Conservation (phyloP, 2,888 invertebrate genomes). For the Hypsopygia costalis region DNA sequence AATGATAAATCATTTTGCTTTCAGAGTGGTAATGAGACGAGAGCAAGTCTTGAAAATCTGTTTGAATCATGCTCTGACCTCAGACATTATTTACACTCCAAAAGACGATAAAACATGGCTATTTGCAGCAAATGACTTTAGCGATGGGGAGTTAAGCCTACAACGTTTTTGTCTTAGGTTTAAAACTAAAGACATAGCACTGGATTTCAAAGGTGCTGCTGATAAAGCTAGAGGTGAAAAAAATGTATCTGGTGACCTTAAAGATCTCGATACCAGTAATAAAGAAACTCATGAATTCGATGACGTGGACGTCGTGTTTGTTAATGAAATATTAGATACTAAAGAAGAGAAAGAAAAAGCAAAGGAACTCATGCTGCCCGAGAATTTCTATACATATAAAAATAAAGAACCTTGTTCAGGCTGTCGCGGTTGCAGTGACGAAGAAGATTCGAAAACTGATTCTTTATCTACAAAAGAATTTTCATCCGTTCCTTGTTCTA, state of each 20-base stretch:
- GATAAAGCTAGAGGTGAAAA: slow-evolving; percentile 78
- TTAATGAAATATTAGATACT: slow-evolving; percentile 83
- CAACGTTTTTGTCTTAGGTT: slow-evolving; percentile 91
- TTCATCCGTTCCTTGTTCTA: slow-evolving; percentile 25
- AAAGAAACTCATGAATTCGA: slow-evolving; percentile 36
- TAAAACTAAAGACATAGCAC: slow-evolving; percentile 88
- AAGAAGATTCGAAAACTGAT: slow-evolving; percentile 27
- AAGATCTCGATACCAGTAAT: slow-evolving; percentile 17
- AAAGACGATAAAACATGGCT: slow-evolving; percentile 93
- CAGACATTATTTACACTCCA: slow-evolving; percentile 83
- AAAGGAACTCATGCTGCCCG: slow-evolving; percentile 83
- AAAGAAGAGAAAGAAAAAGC: slow-evolving; percentile 84
- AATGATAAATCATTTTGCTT: too few species aligned
- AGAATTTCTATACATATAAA: slow-evolving; percentile 87
- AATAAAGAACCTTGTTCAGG: slow-evolving; percentile 84
- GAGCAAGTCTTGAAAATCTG: slow-evolving; percentile 94
- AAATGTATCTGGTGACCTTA: slow-evolving; percentile 12
- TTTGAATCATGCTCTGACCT: slow-evolving; percentile 88
- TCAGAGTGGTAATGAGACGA: slow-evolving; percentile 93
- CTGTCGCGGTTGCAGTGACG: slow-evolving; percentile 86
- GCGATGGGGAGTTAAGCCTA: slow-evolving; percentile 88
- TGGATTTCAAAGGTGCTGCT: slow-evolving; percentile 86
- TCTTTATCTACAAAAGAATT: slow-evolving; percentile 16
- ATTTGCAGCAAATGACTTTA: slow-evolving; percentile 92
- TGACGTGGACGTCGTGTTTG: slow-evolving; percentile 82